Base-by-base conservation (phyloP, 2,797 vertebrate species). In the Oryzias dopingdopingensis region DNA sequence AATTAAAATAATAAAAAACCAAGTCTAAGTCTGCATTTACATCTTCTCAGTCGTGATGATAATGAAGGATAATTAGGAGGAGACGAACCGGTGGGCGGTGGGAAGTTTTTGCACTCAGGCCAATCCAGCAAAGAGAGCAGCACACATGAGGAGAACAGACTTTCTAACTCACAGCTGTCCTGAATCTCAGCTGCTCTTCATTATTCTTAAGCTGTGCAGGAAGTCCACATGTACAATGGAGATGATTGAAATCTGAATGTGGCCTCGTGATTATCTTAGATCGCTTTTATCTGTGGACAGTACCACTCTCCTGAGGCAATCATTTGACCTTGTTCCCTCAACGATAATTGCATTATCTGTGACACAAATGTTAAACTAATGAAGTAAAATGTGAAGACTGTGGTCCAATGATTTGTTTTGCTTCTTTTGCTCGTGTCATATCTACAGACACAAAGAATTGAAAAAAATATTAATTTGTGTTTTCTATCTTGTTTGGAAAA, bases 21-120 rank as follows among this genome's bases (percentile, higher is more conserved):
- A 10, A 4, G 4, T 12, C 32, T 37, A 3, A 37, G 10, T 37
- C 57, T 80, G 76, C 86, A 85, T 75, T 76, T 79, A 88, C 86
- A 86, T 80, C 74, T 85, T 88, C 78, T 81, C 83, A 85, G 86
- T 86, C 79, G 75, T 73, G 64, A 80, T 69, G 60, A 64, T 51
- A 66, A 62, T 64, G 78, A 72, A 55, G 68, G 77, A 71, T 77
- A 74, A 61, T 76, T 72, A 81, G 76, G 59, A 84, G 87, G 88
- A 85, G 88, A 87, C 85, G 76, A 42, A 45, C 51, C 63, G 67
- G 62, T 58, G 53, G 76, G 57, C 73, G 55, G 63, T 64, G 65
- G 67, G 65, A 73, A 69, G 65, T 8, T 59, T 43, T 26, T 57
- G 62, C 49, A 75, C 72, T 81, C 77, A 85, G 81, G 74, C 80